phyloP scores from a whole-genome alignment of 2,888 invertebrate genomes.

The Neoitamus cyanurus region DNA sequence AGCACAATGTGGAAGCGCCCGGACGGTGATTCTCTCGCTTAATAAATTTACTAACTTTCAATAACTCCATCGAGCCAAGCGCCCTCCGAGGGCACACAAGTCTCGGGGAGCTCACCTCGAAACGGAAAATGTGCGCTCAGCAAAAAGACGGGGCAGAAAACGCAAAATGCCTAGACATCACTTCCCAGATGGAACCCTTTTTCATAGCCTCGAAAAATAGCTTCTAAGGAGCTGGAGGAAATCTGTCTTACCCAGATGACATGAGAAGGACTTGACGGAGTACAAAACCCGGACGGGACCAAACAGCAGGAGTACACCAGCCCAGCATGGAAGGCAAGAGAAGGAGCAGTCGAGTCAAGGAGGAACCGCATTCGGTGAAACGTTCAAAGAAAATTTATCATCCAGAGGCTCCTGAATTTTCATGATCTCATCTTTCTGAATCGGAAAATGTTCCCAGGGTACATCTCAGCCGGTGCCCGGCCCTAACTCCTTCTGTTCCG shows the following conservation, averaged over 20 bases:
- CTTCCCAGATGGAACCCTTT: constrained; percentile 11
- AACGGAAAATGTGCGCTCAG: background rate
- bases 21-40: background rate
- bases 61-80: background rate
- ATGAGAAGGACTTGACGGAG: constrained; percentile 33
- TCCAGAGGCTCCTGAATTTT: constrained; percentile 21
- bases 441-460: background rate
- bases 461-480: background rate
- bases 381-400: constrained; percentile 42
- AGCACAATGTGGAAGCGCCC: background rate
- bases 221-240: constrained; percentile 29
- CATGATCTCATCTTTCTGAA: constrained; percentile 27
- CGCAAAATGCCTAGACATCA: constrained; percentile 34
- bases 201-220: constrained; percentile 12
- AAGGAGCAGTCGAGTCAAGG: background rate
- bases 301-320: background rate
- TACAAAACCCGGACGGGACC: background rate
- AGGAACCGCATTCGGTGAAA: constrained; percentile 2
- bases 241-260: constrained; percentile 39
- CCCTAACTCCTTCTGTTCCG: background rate
- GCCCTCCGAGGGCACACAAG: background rate
- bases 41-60: constrained; percentile 33
- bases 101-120: background rate
- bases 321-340: background rate
- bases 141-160: background rate